Percentiles rank a stretch among this genome's conserved stretches.
These are phyloP conservation scores for Drosophila insularis DNA, from an alignment of 1,140 invertebrate species.

Conservation along the genomic window DNA sequence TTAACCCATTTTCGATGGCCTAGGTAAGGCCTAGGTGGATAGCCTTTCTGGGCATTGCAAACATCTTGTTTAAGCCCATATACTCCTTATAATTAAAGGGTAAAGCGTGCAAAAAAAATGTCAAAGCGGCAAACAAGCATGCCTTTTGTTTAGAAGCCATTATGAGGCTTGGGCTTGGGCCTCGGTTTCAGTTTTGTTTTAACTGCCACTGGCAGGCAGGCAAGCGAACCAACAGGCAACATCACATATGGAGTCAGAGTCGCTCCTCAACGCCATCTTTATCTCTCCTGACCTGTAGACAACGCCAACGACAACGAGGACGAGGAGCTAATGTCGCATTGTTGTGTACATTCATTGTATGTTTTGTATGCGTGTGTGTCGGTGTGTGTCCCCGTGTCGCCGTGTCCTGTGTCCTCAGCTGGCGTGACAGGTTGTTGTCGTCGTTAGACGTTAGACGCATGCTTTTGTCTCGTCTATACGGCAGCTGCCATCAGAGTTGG, in stretches of 20 bases:
- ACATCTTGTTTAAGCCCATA: neutral
- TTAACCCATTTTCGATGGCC: too few species aligned
- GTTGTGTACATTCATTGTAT: conserved; percentile 51
- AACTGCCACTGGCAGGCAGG: conserved; percentile 41
- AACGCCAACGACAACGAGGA: conserved; percentile 40
- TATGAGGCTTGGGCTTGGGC: conserved; percentile 31
- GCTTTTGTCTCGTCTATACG: conserved; percentile 64
- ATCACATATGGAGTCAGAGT: conserved; percentile 41
- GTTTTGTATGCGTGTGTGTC: neutral
- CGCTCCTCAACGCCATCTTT: conserved; percentile 19
- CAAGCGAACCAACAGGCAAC: neutral
- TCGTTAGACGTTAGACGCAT: conserved; percentile 63
- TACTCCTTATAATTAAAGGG: neutral
- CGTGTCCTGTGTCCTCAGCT: conserved; percentile 53
- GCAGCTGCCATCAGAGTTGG: conserved; percentile 64
- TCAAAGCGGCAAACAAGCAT: conserved; percentile 44
- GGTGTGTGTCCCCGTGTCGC: neutral
- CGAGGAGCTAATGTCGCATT: conserved; percentile 63
- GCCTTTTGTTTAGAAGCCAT: conserved; percentile 75
- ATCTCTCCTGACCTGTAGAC: conserved; percentile 19
- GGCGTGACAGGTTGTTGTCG: conserved; percentile 76
- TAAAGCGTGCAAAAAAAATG: neutral
- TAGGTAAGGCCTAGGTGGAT: too few species aligned
- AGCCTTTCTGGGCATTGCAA: neutral
- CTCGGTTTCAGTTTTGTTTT: conserved; percentile 39